Conservation (phyloP, 2,113 vertebrate genomes). For the Helogale parvula region DNA sequence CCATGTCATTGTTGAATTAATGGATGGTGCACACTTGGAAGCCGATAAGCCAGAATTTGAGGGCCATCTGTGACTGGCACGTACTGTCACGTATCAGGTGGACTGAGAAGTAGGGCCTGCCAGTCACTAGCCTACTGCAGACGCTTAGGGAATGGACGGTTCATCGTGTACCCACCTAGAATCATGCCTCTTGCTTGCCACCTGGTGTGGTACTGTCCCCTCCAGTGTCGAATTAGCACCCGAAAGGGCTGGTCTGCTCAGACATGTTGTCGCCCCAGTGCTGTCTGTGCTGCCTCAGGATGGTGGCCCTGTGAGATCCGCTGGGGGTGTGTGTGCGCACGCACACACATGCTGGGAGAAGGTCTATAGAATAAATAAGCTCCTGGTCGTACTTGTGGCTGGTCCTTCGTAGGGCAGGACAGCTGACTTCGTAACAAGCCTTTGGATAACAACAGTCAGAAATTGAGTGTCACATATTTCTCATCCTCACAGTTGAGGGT, state of each 20-base stretch:
- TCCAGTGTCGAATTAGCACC: background rate
- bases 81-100: background rate
- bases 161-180: background rate
- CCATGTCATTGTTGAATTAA: background rate
- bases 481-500: background rate
- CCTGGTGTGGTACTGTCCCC: background rate
- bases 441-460: background rate
- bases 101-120: background rate
- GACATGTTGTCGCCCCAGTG: fast-evolving
- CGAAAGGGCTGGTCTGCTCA: background rate
- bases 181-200: background rate
- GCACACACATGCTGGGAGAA: background rate
- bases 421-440: background rate
- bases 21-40: background rate
- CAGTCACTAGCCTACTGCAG: background rate
- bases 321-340: background rate
- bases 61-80: background rate
- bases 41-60: background rate
- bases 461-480: conserved; percentile 3
- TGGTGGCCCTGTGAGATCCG: background rate
- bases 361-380: background rate
- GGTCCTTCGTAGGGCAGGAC: background rate
- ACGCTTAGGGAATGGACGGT: background rate
- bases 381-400: background rate
- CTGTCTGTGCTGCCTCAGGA: background rate